Evolutionary conservation across 2,113 vertebrate species (phyloP).

Genomic region (Scytalopus superciliaris): DNA sequence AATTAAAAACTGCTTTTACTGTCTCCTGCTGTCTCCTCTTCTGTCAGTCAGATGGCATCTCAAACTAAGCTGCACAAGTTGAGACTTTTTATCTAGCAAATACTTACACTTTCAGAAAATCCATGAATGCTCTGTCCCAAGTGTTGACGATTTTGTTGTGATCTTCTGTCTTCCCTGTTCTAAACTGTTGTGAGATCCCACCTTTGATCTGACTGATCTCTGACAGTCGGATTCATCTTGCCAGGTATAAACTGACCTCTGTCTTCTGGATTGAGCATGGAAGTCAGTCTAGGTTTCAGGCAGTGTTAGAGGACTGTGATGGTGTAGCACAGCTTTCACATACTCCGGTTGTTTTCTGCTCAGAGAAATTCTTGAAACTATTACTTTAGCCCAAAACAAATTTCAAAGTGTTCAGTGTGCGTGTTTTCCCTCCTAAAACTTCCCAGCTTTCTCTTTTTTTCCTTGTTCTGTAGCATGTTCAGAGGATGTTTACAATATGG

Average conservation of each 20-base stretch:
- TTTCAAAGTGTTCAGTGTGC: not conserved
- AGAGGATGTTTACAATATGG: not conserved
- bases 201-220: not conserved
- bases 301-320: not conserved
- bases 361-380: not conserved
- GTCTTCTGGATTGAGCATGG: not conserved
- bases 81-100: not conserved
- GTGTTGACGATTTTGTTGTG: not conserved
- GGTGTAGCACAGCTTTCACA: not conserved
- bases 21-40: not conserved
- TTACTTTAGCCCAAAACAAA: not conserved
- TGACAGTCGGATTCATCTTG: not conserved
- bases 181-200: not conserved
- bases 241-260: not conserved
- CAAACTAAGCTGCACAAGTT: not conserved
- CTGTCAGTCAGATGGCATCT: not conserved
- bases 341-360: not conserved
- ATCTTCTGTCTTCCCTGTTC: not conserved
- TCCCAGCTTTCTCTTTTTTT: not conserved
- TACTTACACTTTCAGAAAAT: not conserved
- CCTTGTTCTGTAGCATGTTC: not conserved
- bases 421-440: not conserved
- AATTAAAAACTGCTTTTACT: conserved; percentile 2
- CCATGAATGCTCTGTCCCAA: not conserved
- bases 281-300: not conserved